These are phyloP conservation scores for Propsilocerus akamusi DNA, from an alignment of 1,140 invertebrate genomes.

Conservation along the genomic window DNA sequence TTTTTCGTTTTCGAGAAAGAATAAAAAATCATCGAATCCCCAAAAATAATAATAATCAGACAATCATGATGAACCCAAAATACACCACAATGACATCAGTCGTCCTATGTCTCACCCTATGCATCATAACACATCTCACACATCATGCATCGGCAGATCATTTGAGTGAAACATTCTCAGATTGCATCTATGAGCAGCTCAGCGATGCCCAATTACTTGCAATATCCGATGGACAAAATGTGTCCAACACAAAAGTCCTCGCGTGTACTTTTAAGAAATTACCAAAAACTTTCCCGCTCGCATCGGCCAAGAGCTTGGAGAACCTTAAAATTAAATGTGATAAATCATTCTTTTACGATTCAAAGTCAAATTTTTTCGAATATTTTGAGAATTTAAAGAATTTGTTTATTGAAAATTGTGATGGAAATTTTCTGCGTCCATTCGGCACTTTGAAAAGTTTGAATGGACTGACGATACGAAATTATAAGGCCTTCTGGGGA, in stretches of 20 bases:
- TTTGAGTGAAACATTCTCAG: not conserved
- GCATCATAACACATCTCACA: not conserved
- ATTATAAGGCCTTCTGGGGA: not conserved
- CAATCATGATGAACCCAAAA: too few relatives aligned
- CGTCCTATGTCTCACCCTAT: not conserved
- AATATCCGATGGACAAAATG: not conserved
- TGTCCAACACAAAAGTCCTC: not conserved
- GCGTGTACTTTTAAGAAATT: slow-evolving; percentile 1
- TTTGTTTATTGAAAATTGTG: slow-evolving; percentile 2
- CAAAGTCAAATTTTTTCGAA: not conserved
- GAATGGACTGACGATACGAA: not conserved
- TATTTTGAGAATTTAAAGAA: not conserved
- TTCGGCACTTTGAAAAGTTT: not conserved
- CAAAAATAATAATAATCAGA: too few relatives aligned
- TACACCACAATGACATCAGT: too few relatives aligned
- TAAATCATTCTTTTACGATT: not conserved
- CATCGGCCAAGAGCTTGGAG: not conserved
- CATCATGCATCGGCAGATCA: not conserved
- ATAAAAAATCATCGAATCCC: too few relatives aligned
- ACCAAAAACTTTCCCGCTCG: not conserved
- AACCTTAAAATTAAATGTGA: not conserved
- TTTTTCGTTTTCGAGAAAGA: not conserved
- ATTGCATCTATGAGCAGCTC: not conserved
- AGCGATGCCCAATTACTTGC: not conserved
- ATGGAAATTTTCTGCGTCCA: not conserved